phyloP scores from a whole-genome alignment of 2,797 vertebrate species.

The Amazona ochrocephala region DNA sequence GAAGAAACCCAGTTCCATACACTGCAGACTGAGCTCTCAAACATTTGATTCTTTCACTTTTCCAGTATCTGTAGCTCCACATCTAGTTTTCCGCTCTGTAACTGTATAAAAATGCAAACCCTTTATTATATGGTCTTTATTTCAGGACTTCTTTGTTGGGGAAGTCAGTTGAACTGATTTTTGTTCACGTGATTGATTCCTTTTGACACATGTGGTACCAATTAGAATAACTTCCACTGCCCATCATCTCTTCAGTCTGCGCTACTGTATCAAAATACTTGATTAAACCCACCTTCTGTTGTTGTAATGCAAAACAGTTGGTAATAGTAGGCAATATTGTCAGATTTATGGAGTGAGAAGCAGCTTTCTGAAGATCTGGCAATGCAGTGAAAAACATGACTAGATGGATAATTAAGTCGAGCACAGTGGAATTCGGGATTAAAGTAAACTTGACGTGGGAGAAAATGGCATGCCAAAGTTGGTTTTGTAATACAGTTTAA shows the following conservation, averaged over 20 bases:
- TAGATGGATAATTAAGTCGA: conserved; percentile 56
- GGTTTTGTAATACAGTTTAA: conserved; percentile 43
- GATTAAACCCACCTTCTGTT: conserved; percentile 59
- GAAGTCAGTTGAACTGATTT: not conserved
- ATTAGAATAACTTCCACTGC: conserved; percentile 55
- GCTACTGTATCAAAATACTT: conserved; percentile 67
- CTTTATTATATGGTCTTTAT: not conserved
- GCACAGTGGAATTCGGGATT: conserved; percentile 43
- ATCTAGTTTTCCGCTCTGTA: not conserved
- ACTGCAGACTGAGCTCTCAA: not conserved
- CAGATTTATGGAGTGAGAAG: conserved; percentile 70
- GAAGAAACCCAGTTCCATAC: not conserved
- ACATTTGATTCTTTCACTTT: not conserved
- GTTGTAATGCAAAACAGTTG: conserved; percentile 64
- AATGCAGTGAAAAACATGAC: conserved; percentile 30
- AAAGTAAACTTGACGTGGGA: conserved; percentile 40
- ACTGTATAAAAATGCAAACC: not conserved
- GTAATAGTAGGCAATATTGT: conserved; percentile 45
- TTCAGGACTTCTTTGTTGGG: not conserved
- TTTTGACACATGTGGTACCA: conserved; percentile 59
- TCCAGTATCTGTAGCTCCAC: not conserved
- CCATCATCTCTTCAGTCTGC: conserved; percentile 35
- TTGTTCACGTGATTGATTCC: conserved; percentile 20
- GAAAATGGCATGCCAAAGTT: not conserved
- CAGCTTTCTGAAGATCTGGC: conserved; percentile 55